Percentiles rank a stretch among this genome's conserved stretches.
Conservation (phyloP, 1,140 invertebrate species). For the Neodiprion pinetum region DNA sequence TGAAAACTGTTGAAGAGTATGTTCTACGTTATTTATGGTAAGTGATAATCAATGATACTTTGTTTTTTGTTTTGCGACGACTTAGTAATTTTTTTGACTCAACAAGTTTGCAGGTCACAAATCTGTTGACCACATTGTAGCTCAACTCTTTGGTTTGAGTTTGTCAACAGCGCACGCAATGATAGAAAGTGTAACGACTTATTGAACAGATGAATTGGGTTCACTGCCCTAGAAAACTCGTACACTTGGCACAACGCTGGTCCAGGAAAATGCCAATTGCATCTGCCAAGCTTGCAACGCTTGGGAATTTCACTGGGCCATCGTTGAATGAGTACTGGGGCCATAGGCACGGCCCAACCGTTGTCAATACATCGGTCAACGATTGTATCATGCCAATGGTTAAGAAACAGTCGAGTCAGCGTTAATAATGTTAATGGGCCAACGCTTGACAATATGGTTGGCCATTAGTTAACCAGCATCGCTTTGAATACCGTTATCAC, state of each 20-base stretch:
- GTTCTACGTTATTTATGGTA: slow-evolving; percentile 29
- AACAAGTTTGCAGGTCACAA: slow-evolving; percentile 30
- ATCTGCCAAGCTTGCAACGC: background rate
- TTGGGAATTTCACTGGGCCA: slow-evolving; percentile 9
- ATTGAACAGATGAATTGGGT: slow-evolving; percentile 23
- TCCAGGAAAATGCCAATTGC: background rate
- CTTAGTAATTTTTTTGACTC: background rate
- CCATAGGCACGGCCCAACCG: slow-evolving; percentile 15
- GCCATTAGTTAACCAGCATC: slow-evolving; percentile 11
- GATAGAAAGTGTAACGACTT: slow-evolving; percentile 21
- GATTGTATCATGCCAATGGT: slow-evolving; percentile 5
- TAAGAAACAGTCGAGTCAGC: slow-evolving; percentile 6
- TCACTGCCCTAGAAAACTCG: background rate
- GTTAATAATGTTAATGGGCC: slow-evolving; percentile 3
- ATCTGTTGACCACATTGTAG: slow-evolving; percentile 19
- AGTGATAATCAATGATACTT: background rate
- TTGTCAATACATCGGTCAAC: slow-evolving; percentile 7
- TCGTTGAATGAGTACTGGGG: slow-evolving; percentile 10
- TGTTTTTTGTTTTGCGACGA: slow-evolving; percentile 4
- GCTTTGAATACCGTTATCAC: background rate
- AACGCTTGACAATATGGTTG: slow-evolving; percentile 15
- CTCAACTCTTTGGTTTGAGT: slow-evolving; percentile 17
- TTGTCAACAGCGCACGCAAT: slow-evolving; percentile 19
- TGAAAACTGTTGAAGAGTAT: slow-evolving; percentile 17
- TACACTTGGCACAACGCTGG: background rate